Percentiles rank a stretch among this genome's conserved stretches.
phyloP scores from a whole-genome alignment of 2,113 vertebrate species.

The Mionectes macconnelli region DNA sequence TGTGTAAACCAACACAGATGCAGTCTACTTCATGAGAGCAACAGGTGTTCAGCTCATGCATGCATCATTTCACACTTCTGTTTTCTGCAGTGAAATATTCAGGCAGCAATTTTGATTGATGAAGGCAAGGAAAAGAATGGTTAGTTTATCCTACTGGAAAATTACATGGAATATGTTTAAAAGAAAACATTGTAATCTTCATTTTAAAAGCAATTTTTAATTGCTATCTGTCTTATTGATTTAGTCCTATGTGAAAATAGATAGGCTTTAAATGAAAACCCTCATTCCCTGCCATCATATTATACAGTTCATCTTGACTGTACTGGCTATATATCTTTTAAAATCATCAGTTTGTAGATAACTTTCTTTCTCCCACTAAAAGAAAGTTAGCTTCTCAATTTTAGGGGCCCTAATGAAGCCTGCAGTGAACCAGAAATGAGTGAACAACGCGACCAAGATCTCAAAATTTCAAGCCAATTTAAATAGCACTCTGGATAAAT shows the following conservation, averaged over 20 bases:
- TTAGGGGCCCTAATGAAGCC: not conserved
- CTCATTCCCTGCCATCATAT: not conserved
- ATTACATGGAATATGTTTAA: not conserved
- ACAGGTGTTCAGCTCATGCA: not conserved
- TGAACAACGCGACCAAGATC: not conserved
- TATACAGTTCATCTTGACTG: not conserved
- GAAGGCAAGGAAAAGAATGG: not conserved
- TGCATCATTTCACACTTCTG: not conserved
- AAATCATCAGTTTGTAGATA: not conserved
- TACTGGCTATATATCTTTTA: not conserved
- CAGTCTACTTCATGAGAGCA: not conserved
- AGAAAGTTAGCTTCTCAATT: not conserved
- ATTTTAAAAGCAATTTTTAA: not conserved
- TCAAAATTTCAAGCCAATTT: constrained; percentile 30
- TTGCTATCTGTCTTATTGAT: not conserved
- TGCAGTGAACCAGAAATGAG: not conserved
- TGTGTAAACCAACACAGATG: not conserved
- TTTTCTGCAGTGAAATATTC: not conserved
- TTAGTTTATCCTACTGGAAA: not conserved
- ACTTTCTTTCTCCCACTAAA: not conserved
- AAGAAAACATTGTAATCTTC: not conserved
- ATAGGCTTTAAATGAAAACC: not conserved
- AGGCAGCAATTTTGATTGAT: not conserved
- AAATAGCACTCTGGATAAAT: not conserved
- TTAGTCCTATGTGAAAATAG: not conserved